Percentiles rank a stretch among this genome's conserved stretches.
These are phyloP conservation scores for Scalopus aquaticus DNA, from an alignment of 2,113 vertebrate genomes.

Conservation along the genomic window DNA sequence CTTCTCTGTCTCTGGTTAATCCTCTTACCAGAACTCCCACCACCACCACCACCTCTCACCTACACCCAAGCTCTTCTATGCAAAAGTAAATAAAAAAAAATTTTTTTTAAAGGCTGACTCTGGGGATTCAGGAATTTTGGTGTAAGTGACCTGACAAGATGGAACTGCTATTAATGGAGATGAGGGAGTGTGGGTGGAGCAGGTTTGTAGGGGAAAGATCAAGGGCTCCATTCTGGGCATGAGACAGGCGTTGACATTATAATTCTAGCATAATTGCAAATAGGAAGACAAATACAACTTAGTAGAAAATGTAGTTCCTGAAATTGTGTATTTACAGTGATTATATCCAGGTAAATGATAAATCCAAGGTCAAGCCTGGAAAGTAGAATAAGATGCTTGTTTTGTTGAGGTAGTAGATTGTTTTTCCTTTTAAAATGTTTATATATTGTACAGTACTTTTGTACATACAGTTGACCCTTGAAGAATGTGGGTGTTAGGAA, in stretches of 20 bases:
- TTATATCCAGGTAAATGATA: not conserved
- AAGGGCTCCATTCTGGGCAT: not conserved
- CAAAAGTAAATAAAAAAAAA: too few species aligned
- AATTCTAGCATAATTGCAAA: not conserved
- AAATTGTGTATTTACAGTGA: not conserved
- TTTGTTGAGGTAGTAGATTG: not conserved
- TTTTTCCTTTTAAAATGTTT: not conserved
- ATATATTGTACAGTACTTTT: not conserved
- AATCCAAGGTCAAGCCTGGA: not conserved
- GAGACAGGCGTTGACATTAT: not conserved
- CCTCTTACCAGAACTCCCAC: too few species aligned
- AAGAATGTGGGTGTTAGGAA: too few species aligned
- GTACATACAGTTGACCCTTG: not conserved
- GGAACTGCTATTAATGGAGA: not conserved
- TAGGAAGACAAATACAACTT: not conserved
- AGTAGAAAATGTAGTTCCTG: not conserved
- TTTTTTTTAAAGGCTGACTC: not conserved
- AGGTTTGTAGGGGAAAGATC: not conserved
- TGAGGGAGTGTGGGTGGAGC: fast-evolving
- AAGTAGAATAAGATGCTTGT: slow-evolving; percentile 16
- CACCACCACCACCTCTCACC: too few species aligned
- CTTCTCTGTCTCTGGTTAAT: too few species aligned
- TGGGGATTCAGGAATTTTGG: not conserved
- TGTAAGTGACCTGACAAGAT: not conserved
- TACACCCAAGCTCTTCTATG: too few species aligned